Base-by-base conservation (phyloP, 2,113 vertebrate genomes). In the Indicator maculatus region DNA sequence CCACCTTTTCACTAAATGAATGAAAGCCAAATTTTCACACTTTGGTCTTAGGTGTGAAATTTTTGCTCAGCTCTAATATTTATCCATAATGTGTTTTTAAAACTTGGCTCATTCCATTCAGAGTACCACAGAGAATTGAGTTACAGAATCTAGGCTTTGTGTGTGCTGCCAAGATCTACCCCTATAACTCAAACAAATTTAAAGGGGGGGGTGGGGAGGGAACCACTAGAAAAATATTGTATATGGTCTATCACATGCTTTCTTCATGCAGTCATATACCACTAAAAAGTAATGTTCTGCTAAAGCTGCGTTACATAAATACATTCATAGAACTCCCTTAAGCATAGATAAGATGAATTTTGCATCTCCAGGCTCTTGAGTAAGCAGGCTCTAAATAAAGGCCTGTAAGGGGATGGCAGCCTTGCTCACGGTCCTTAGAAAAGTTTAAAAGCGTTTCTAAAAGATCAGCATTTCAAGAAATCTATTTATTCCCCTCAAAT, bases 21-120 rank as follows among this genome's bases (percentile, higher is more conserved):
- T 65, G 73, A 90, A 95, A 95, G 93, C 93, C 95, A 96, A 95
- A 90, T 96, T 95, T 95, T 97, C 91, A 97, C 95, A 95, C 90
- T 93, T 95, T 73, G 77, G 86, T 88, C 73, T 72, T 86, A 95
- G 93, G 94, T 96, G 93, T 94, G 93, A 96, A 84, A 94, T 90
- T 93, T 96, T 90, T 96, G 93, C 86, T 81, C 71, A 50, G 88
- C 86, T 94, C 66, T 93, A 73, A 41, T 95, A 93, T 94, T 95
- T 95, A 95, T 86, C 70, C 94, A 90, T 94, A 93, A 94, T 83
- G 59, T 90, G 72, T 82, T 95, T 92, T 95, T 90, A 95, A 95
- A 95, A 94, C 96, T 94, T 97, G 94, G 93, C 94, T 94, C 1
- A 0, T 27, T 93, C 36, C 30, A 3, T 66, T 63, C 55, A 78